A percentile compares a stretch with the other conserved stretches of the same genome.
Conservation (phyloP, 2,113 vertebrate species). For the Passer montanus region DNA sequence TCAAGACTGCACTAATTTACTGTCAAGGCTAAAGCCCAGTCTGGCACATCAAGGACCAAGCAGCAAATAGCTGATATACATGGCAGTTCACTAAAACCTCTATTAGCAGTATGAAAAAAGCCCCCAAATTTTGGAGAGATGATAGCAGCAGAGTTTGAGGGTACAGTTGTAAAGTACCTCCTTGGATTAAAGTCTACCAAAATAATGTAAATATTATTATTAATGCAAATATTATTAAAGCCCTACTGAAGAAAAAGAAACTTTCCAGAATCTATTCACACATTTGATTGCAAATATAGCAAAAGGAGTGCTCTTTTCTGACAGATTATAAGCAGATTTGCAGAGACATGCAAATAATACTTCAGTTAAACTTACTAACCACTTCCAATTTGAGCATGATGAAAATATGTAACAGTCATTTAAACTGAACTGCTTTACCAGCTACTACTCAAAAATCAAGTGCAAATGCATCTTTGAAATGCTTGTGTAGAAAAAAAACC, state of each 20-base stretch:
- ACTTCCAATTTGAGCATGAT: not conserved
- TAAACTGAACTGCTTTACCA: not conserved
- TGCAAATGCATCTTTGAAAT: not conserved
- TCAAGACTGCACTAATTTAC: not conserved
- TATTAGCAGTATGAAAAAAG: not conserved
- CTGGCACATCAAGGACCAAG: not conserved
- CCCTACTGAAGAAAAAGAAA: not conserved
- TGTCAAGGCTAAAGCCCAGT: not conserved
- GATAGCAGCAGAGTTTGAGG: not conserved
- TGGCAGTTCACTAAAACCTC: not conserved
- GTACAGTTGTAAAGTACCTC: not conserved
- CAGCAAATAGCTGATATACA: not conserved
- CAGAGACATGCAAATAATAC: not conserved
- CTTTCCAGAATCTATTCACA: not conserved
- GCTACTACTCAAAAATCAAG: not conserved
- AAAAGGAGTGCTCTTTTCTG: not conserved
- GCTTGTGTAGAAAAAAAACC: not conserved
- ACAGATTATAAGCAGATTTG: not conserved
- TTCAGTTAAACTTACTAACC: not conserved
- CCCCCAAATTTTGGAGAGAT: not conserved
- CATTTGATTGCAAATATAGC: not conserved
- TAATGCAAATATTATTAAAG: not conserved
- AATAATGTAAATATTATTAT: not conserved
- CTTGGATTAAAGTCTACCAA: not conserved
- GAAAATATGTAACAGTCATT: not conserved